Base-by-base conservation (phyloP, 2,797 vertebrate genomes). In the Macroramphosus scolopax region DNA sequence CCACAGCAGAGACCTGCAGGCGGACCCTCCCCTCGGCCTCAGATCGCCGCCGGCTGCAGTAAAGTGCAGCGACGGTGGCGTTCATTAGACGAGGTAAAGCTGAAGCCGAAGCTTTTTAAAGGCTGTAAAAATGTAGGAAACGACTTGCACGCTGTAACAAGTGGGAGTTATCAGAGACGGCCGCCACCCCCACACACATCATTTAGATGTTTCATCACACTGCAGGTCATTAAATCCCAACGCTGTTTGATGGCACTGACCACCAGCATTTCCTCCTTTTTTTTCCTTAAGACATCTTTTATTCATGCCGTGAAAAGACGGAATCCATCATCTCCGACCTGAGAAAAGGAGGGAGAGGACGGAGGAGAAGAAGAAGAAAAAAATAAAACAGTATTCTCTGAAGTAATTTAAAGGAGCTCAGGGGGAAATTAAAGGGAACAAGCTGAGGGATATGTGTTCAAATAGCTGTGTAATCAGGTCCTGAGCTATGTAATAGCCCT, bases 391-490 rank as follows among this genome's bases (percentile, higher is more conserved):
- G 7, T 22, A 60, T 68, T 78, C 79, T 87, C 70, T 63, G 51
- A 82, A 82, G 78, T 85, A 66, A 80, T 86, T 82, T 87, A 81
- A 75, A 45, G 68, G 60, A 63, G 76, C 81, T 81, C 81, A 77
- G 71, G 72, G 81, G 75, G 61, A 78, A 86, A 87, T 85, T 67
- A 82, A 82, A 80, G 74, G 32, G 77, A 87, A 80, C 67, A 80
- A 81, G 73, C 75, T 71, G 61, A 79, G 83, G 72, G 80, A 84
- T 78, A 80, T 69, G 35, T 88, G 83, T 75, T 72, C 70, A 86
- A 82, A 81, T 83, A 61, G 63, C 80, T 84, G 82, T 77, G 75
- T 85, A 83, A 79, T 85, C 70, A 77, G 65, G 78, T 81, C 78
- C 62, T 61, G 35, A 78, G 78, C 78, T 72, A 69, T 78, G 68